Conservation (phyloP, 1,140 invertebrate genomes). For the Drosophila kikkawai region DNA sequence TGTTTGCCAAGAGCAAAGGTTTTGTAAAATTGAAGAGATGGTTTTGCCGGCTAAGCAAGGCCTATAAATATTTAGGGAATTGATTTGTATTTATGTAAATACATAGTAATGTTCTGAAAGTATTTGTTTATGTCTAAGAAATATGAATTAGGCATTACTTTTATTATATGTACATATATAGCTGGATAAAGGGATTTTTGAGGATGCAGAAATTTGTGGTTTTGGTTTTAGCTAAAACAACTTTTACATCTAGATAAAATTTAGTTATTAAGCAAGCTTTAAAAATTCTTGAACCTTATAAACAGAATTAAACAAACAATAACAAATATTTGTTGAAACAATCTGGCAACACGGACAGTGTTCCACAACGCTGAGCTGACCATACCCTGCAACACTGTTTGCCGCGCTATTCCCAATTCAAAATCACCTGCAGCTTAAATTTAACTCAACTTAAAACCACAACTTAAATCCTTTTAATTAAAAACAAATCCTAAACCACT, state of each 20-base stretch:
- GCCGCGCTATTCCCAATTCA: constrained; percentile 13
- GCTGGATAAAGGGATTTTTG: no score
- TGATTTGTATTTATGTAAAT: no score
- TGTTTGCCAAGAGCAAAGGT: background rate
- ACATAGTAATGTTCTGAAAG: no score
- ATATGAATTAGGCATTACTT: no score
- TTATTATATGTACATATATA: no score
- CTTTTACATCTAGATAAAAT: no score
- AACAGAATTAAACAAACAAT: background rate
- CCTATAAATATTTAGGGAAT: no score
- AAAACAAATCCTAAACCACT: background rate
- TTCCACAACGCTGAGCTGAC: background rate
- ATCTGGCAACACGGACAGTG: constrained; percentile 3
- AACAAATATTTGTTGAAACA: background rate
- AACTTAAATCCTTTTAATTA: background rate
- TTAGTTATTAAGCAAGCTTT: no score
- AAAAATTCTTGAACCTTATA: no score
- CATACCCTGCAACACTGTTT: constrained; percentile 28
- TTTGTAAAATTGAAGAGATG: background rate
- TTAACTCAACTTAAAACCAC: background rate
- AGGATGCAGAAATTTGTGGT: no score
- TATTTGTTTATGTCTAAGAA: no score
- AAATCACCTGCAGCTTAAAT: background rate
- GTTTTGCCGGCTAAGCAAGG: background rate
- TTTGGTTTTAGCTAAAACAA: no score